A percentile compares a stretch with the other conserved stretches of the same genome.
These are phyloP conservation scores for Dryobates pubescens DNA, from an alignment of 2,797 vertebrate species.

Conservation along the genomic window DNA sequence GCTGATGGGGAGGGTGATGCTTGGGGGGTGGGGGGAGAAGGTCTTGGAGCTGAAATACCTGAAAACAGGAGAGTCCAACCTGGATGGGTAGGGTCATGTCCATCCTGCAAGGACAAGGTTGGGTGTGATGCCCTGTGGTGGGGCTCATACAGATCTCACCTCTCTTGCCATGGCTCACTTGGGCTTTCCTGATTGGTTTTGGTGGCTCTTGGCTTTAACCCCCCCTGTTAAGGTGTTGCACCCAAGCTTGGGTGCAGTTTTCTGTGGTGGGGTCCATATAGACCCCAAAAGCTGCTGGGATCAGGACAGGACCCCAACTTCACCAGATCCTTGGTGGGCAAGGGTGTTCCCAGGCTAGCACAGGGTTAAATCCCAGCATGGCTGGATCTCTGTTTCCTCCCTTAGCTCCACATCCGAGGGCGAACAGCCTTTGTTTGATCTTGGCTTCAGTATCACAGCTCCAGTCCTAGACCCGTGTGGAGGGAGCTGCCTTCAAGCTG, in stretches of 20 bases:
- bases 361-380: not conserved
- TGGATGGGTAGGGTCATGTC: fast-evolving
- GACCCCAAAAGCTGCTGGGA: not conserved
- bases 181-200: not conserved
- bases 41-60: not conserved
- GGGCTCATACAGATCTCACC: fast-evolving
- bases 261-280: too few species aligned
- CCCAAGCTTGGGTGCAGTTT: too few species aligned
- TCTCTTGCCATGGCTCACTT: fast-evolving
- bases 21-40: fast-evolving
- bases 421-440: not conserved
- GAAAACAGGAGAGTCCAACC: not conserved
- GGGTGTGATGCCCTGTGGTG: fast-evolving
- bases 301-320: not conserved
- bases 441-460: not conserved
- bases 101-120: fast-evolving
- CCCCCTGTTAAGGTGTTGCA: too few species aligned
- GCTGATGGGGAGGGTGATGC: not conserved
- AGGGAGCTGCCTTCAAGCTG: not conserved
- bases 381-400: not conserved
- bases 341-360: not conserved
- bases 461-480: not conserved
- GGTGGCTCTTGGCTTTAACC: not conserved
- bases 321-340: fast-evolving
- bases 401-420: not conserved